These are phyloP conservation scores for Mesembrinibis cayennensis DNA, from an alignment of 2,113 vertebrate species.

Conservation along the genomic window DNA sequence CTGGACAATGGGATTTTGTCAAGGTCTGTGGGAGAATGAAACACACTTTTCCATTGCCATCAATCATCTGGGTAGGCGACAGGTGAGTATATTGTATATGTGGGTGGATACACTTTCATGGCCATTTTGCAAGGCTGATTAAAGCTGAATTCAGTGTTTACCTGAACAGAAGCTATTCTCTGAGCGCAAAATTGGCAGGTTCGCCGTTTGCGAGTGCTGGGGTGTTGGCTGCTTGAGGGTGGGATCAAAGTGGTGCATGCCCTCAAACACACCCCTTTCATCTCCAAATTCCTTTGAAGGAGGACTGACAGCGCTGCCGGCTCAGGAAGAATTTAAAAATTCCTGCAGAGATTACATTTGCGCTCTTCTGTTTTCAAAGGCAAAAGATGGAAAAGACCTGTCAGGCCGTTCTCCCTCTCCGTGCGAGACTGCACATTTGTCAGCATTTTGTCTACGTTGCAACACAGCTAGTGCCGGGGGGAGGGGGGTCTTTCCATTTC, in stretches of 20 bases:
- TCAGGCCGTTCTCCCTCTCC: neutral
- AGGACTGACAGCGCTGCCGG: neutral
- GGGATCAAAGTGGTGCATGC: constrained; percentile 33
- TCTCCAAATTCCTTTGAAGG: constrained; percentile 32
- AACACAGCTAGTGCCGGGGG: neutral
- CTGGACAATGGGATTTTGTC: neutral
- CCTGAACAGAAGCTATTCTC: neutral
- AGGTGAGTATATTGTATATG: neutral
- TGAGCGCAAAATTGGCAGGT: neutral
- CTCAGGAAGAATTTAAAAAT: neutral
- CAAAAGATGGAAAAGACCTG: neutral
- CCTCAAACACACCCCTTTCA: constrained; percentile 48
- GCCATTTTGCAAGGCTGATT: constrained; percentile 29
- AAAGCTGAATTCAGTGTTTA: neutral
- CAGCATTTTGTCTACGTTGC: neutral
- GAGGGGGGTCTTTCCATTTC: neutral
- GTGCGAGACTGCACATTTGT: neutral
- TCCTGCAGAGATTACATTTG: neutral
- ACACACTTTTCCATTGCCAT: neutral
- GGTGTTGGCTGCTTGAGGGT: constrained; percentile 34
- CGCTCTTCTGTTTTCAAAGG: neutral
- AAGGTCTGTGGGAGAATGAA: neutral
- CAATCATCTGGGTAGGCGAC: neutral
- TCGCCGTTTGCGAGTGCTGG: neutral
- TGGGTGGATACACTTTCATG: neutral